These are phyloP conservation scores for Ommatoiulus sabulosus DNA, from an alignment of 2,888 invertebrate genomes.

Conservation along the genomic window DNA sequence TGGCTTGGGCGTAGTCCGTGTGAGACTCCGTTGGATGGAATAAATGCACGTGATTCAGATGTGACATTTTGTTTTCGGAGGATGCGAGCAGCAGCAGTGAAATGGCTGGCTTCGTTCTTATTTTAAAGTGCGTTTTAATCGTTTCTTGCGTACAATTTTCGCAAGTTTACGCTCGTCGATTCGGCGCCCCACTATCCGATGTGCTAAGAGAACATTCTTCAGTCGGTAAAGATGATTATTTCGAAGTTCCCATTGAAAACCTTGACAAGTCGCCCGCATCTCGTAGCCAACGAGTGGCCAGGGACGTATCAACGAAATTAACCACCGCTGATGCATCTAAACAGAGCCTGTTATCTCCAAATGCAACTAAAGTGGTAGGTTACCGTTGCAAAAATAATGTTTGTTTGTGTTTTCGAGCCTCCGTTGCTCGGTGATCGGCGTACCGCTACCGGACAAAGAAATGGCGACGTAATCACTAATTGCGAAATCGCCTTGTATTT, in stretches of 20 bases:
- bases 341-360: constrained; percentile 3
- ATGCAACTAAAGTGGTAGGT: constrained; percentile 52
- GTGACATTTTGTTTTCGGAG: constrained; percentile 23
- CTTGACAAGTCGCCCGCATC: not conserved
- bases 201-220: constrained; percentile 37
- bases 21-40: not conserved
- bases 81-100: not conserved
- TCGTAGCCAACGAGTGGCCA: constrained; percentile 19
- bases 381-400: not conserved
- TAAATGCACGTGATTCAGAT: constrained; percentile 43
- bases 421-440: not conserved
- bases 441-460: not conserved
- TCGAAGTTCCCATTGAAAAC: not conserved
- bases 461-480: not conserved
- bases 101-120: constrained; percentile 32
- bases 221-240: not conserved
- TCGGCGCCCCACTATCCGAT: not conserved
- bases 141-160: not conserved
- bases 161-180: constrained; percentile 27
- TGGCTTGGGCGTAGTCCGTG: not conserved
- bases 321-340: not conserved
- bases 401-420: not conserved
- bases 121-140: constrained; percentile 45
- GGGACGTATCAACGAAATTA: constrained; percentile 38
- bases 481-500: not conserved